Percentiles rank a stretch among this genome's conserved stretches.
phyloP scores from a whole-genome alignment of 2,797 vertebrate species.

The Intellagama lesueurii region DNA sequence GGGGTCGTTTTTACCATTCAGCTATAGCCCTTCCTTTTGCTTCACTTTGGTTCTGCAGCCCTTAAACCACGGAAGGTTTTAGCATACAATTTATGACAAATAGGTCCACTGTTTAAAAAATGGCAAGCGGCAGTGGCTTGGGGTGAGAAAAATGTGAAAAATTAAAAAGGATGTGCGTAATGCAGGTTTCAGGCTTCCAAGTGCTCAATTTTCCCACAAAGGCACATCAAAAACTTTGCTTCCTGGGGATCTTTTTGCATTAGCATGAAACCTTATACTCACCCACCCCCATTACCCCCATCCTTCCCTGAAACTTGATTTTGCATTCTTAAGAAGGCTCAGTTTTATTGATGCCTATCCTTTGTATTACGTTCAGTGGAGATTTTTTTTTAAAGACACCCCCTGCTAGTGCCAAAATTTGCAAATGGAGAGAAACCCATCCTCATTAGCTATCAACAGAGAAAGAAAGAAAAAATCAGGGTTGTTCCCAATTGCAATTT shows the following conservation, averaged over 20 bases:
- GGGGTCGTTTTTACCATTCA: too few relatives aligned
- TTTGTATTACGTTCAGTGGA: not conserved
- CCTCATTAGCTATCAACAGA: not conserved
- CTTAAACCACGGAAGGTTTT: not conserved
- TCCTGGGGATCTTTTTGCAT: too few relatives aligned
- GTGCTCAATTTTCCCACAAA: not conserved
- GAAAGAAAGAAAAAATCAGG: not conserved
- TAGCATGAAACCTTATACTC: not conserved
- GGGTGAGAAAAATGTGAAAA: not conserved
- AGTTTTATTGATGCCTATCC: not conserved
- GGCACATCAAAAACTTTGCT: not conserved
- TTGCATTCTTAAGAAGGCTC: not conserved
- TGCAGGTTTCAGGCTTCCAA: not conserved
- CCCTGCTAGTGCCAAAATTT: not conserved
- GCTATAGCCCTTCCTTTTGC: not conserved
- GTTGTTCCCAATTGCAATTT: not conserved
- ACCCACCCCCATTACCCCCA: too few relatives aligned
- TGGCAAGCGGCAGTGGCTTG: not conserved
- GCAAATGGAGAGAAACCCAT: not conserved
- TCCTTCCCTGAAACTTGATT: not conserved
- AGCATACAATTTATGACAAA: not conserved
- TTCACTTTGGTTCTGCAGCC: not conserved
- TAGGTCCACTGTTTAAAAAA: not conserved
- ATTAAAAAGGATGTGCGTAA: not conserved
- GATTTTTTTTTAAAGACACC: not conserved